Evolutionary conservation across 1,140 invertebrate species (phyloP).

Genomic region (Saccostrea glomerata): DNA sequence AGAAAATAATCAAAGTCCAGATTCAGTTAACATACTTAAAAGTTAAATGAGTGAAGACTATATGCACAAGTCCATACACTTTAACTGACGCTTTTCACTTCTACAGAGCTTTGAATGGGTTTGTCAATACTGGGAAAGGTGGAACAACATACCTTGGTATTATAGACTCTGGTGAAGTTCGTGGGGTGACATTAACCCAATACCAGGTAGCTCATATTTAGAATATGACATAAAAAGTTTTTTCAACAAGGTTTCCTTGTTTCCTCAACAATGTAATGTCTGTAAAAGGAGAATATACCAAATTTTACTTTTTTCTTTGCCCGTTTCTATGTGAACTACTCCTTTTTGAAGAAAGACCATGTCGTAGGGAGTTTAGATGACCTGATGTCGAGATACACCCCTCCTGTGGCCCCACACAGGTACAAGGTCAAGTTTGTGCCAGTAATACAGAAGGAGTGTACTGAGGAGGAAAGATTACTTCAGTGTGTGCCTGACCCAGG

Average conservation of each 20-base stretch:
- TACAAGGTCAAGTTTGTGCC: constrained; percentile 75
- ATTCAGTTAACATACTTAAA: too few species aligned
- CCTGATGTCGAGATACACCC: constrained; percentile 70
- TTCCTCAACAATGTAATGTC: too few species aligned
- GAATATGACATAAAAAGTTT: too few species aligned
- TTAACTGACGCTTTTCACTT: neutral
- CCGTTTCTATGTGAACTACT: neutral
- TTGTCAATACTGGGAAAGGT: constrained; percentile 77
- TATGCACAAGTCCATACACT: neutral
- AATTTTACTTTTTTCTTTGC: neutral
- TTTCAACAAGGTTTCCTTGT: too few species aligned
- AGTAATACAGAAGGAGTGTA: constrained; percentile 59
- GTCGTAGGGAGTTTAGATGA: constrained; percentile 70
- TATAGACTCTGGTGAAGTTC: constrained; percentile 71
- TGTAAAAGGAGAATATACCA: too few species aligned
- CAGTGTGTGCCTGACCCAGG: constrained; percentile 36
- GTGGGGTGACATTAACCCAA: constrained; percentile 72
- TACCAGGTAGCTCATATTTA: constrained; percentile 68
- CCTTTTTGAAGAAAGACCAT: constrained; percentile 73
- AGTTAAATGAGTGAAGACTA: too few species aligned
- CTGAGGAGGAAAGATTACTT: constrained; percentile 56
- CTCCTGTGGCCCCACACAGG: constrained; percentile 68
- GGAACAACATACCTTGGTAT: constrained; percentile 77
- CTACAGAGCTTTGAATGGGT: constrained; percentile 75
- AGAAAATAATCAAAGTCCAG: too few species aligned